These are phyloP conservation scores for Sarotherodon lohbergeri DNA, from an alignment of 2,113 vertebrate genomes.

Conservation along the genomic window DNA sequence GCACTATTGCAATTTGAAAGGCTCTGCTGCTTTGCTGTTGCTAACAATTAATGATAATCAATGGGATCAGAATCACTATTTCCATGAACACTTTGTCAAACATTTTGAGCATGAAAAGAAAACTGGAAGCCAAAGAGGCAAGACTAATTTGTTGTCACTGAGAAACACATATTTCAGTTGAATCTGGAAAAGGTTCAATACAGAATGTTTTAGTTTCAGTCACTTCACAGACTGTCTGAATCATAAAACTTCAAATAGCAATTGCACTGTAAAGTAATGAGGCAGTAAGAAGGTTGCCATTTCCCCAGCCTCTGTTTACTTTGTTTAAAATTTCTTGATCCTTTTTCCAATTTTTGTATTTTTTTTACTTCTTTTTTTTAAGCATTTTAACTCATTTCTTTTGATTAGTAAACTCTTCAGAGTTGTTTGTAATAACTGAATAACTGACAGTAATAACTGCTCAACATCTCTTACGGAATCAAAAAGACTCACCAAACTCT, in stretches of 20 bases:
- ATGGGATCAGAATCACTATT: constrained; percentile 8
- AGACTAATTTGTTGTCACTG: constrained; percentile 24
- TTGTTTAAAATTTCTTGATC: not conserved
- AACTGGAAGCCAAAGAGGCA: not conserved
- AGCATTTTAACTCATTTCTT: not conserved
- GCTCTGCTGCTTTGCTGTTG: constrained; percentile 21
- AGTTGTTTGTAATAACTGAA: not conserved
- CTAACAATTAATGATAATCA: constrained; percentile 22
- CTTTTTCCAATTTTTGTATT: not conserved
- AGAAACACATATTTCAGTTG: not conserved
- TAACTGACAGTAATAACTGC: not conserved
- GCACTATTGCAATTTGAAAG: constrained; percentile 26
- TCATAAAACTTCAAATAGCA: not conserved
- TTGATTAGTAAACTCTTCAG: not conserved
- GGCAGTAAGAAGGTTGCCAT: not conserved
- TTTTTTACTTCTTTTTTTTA: not conserved
- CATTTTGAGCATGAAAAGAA: constrained; percentile 25
- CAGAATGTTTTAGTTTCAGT: not conserved
- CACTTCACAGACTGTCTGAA: not conserved
- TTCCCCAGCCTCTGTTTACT: not conserved
- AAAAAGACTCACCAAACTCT: not conserved
- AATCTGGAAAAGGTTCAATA: not conserved
- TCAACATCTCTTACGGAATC: not conserved
- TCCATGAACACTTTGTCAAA: constrained; percentile 26
- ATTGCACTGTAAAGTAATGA: not conserved